Percentiles rank a stretch among this genome's conserved stretches.
Conservation (phyloP, 2,888 invertebrate species). For the Eilema sororculum region DNA sequence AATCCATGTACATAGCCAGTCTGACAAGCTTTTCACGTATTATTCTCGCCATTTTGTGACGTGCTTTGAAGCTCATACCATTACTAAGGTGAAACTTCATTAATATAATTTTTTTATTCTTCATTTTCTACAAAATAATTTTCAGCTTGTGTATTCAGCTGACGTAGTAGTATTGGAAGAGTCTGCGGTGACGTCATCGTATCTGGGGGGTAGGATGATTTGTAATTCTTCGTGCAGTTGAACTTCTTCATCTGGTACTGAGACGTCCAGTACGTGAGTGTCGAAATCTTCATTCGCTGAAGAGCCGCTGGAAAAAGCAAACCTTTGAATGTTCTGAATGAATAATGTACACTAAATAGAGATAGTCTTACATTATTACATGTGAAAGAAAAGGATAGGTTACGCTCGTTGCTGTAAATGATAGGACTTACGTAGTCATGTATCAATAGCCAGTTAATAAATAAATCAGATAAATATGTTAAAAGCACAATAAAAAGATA, state of each 20-base stretch:
- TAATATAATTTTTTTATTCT: conserved; percentile 17
- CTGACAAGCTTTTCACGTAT: conserved; percentile 55
- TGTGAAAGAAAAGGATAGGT: not conserved
- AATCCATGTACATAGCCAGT: conserved; percentile 64
- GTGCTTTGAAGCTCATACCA: conserved; percentile 53
- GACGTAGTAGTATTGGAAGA: conserved; percentile 62
- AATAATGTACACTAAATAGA: no score
- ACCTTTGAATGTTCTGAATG: not conserved
- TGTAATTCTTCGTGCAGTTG: conserved; percentile 77
- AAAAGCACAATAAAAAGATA: no score
- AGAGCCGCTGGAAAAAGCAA: conserved; percentile 54
- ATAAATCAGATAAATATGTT: no score
- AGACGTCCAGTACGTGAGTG: conserved; percentile 64
- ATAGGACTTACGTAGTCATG: no score
- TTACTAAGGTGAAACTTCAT: conserved; percentile 51
- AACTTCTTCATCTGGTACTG: conserved; percentile 74
- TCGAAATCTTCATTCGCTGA: conserved; percentile 70
- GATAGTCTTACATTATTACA: not conserved
- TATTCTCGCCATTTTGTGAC: conserved; percentile 56
- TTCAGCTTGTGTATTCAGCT: conserved; percentile 42
- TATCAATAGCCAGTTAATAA: no score
- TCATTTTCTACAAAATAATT: not conserved
- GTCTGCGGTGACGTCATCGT: conserved; percentile 73
- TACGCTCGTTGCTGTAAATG: not conserved
- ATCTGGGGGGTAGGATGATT: conserved; percentile 78